Evolutionary conservation across 2,797 vertebrate species (phyloP), one percentile per base, ranked within the genome.

Genomic region (Hydrolagus colliei): DNA sequence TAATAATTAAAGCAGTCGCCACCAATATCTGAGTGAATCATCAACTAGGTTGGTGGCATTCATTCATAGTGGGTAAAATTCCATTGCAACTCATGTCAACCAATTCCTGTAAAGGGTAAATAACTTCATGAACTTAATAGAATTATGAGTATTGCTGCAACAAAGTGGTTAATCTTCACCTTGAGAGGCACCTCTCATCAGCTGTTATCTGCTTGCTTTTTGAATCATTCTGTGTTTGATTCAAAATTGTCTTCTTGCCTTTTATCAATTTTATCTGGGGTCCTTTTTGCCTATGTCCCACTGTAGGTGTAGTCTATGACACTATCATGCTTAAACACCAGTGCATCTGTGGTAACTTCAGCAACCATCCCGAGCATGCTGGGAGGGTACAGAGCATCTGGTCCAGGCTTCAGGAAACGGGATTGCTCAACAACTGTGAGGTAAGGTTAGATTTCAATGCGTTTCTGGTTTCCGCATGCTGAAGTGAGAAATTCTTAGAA

Each of bases 361-460:
- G 89, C 67, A 93, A 92, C 85, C 94, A 95, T 86, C 94, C 93
- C 0, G 94, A 95, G 88, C 93, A 95, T 0, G 93, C 93, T 67
- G 94, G 93, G 86, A 91, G 94, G 79, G 93, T 95, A 88, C 94
- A 94, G 90, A 95, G 94, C 92, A 94, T 95, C 91, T 95, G 94
- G 93, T 94, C 94, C 87, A 92, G 93, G 85, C 90, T 95, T 86
- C 93, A 95, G 91, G 93, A 95, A 91, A 93, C 92, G 5, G 94
- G 94, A 67, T 84, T 95, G 89, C 90, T 95, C 87, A 94, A 90
- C 90, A 93, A 93, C 88, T 95, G 93, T 0, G 93, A 95, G 94
- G 94, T 95, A 94, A 93, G 78, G 13, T 80, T 65, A n/a, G 3
- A 10, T 12, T 27, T 13, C 22, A n/a, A 63, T 12, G 12, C 27